These are phyloP conservation scores for Platynereis dumerilii DNA, from an alignment of 2,888 invertebrate genomes.

Conservation along the genomic window DNA sequence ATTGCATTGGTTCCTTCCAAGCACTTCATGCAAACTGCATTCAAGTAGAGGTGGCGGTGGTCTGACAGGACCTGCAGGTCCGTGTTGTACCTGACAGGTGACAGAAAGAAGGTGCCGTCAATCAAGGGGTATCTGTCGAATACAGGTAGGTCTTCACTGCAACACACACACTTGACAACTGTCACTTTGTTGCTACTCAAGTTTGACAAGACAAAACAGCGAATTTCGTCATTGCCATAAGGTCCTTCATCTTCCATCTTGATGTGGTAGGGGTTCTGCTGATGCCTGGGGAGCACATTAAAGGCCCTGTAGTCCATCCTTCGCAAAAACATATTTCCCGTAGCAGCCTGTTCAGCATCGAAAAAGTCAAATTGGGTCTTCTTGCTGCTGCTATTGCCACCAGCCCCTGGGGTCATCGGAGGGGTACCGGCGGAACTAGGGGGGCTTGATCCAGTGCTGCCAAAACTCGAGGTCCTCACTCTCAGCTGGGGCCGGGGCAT, in stretches of 20 bases:
- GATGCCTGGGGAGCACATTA: slow-evolving; percentile 80
- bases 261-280: slow-evolving; percentile 98
- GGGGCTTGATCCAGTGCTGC: slow-evolving; percentile 59
- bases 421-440: slow-evolving; percentile 72
- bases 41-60: slow-evolving; percentile 86
- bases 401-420: slow-evolving; percentile 62
- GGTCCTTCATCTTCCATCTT: slow-evolving; percentile 99
- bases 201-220: slow-evolving; percentile 93
- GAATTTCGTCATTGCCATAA: slow-evolving; percentile 97
- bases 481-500: slow-evolving; percentile 41
- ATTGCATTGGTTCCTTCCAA: slow-evolving; percentile 72
- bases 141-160: slow-evolving; percentile 87
- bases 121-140: slow-evolving; percentile 95
- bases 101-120: slow-evolving; percentile 97
- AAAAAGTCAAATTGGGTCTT: slow-evolving; percentile 32
- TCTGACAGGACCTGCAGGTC: slow-evolving; percentile 66
- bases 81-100: slow-evolving; percentile 76
- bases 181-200: slow-evolving; percentile 89
- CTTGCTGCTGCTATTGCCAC: too few relatives aligned
- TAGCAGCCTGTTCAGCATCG: slow-evolving; percentile 39
- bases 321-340: slow-evolving; percentile 79
- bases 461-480: slow-evolving; percentile 60
- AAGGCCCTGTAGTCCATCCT: slow-evolving; percentile 89
- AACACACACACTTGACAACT: slow-evolving; percentile 79
- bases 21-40: slow-evolving; percentile 89